phyloP scores from a whole-genome alignment of 2,113 vertebrate species.

The Centrocercus urophasianus region DNA sequence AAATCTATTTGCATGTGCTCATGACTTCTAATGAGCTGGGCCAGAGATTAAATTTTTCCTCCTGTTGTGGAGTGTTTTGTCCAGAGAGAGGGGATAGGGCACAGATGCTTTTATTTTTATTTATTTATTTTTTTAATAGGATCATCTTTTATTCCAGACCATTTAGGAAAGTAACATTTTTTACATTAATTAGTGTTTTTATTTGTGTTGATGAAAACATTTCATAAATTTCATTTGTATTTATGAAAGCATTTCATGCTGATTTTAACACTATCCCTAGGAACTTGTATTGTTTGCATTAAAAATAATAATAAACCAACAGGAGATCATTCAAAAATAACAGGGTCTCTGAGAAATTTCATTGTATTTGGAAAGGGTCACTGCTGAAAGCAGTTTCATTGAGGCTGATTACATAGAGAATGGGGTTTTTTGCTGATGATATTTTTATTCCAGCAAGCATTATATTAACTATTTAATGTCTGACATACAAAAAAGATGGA shows the following conservation, averaged over 20 bases:
- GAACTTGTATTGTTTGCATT: conserved; percentile 32
- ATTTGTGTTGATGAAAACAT: conserved; percentile 11
- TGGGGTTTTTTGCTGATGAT: neutral
- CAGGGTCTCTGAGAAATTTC: conserved; percentile 61
- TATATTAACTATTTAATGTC: conserved; percentile 6
- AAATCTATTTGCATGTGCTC: neutral
- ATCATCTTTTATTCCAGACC: conserved; percentile 1
- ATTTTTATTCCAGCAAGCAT: conserved; percentile 11
- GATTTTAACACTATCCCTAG: conserved; percentile 28
- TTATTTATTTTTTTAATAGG: neutral
- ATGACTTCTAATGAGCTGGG: neutral
- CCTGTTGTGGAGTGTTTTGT: neutral
- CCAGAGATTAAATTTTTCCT: neutral
- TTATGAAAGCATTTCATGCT: conserved; percentile 44
- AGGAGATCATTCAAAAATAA: conserved; percentile 60
- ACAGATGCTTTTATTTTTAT: neutral
- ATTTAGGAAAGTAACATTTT: neutral
- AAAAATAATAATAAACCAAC: conserved; percentile 48
- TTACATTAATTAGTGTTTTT: conserved; percentile 22
- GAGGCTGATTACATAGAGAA: conserved; percentile 36
- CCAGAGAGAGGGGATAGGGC: neutral
- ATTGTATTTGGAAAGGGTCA: conserved; percentile 48
- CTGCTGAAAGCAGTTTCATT: conserved; percentile 49
- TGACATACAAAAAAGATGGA: neutral
- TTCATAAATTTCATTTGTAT: conserved; percentile 42